Percentiles rank a stretch among this genome's conserved stretches.
Evolutionary conservation across 2,113 vertebrate species (phyloP).

Genomic region (Perca fluviatilis): DNA sequence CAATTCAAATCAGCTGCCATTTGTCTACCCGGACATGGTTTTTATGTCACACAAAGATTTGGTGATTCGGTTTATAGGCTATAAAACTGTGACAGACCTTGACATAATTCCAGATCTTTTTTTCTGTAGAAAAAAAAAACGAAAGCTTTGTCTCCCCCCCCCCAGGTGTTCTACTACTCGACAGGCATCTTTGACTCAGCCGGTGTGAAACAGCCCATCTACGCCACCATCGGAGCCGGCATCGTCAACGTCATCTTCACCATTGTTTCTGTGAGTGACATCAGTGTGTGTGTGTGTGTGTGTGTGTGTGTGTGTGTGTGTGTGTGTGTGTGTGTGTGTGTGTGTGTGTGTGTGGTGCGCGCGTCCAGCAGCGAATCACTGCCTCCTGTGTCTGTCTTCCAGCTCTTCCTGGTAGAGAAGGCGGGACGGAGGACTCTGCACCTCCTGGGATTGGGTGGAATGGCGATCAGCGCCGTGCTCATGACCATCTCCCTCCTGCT

Average conservation of each 20-base stretch:
- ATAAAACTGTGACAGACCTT: too few species aligned
- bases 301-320: background rate
- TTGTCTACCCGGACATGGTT: too few species aligned
- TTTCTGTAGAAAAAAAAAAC: too few species aligned
- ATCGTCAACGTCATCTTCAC: conserved; percentile 94
- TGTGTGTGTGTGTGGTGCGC: background rate
- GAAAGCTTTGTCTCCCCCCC: background rate
- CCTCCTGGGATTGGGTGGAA: conserved; percentile 91
- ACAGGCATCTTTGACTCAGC: conserved; percentile 93
- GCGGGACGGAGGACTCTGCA: conserved; percentile 94
- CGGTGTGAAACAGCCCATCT: conserved; percentile 89
- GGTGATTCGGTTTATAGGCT: too few species aligned
- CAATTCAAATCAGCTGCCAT: too few species aligned
- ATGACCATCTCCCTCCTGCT: conserved; percentile 90
- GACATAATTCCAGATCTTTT: too few species aligned
- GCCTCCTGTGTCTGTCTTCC: conserved; percentile 4
- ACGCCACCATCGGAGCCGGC: conserved; percentile 96
- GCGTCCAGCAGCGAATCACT: background rate
- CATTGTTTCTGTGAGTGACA: conserved; percentile 90
- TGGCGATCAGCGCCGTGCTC: conserved; percentile 89
- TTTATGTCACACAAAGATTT: too few species aligned
- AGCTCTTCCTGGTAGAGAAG: conserved; percentile 96
- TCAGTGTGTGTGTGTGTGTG: background rate
- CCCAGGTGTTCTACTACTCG: conserved; percentile 96
- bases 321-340: background rate